A percentile compares a stretch with the other conserved stretches of the same genome.
phyloP scores from a whole-genome alignment of 2,888 invertebrate genomes.

The Troilus luridus region DNA sequence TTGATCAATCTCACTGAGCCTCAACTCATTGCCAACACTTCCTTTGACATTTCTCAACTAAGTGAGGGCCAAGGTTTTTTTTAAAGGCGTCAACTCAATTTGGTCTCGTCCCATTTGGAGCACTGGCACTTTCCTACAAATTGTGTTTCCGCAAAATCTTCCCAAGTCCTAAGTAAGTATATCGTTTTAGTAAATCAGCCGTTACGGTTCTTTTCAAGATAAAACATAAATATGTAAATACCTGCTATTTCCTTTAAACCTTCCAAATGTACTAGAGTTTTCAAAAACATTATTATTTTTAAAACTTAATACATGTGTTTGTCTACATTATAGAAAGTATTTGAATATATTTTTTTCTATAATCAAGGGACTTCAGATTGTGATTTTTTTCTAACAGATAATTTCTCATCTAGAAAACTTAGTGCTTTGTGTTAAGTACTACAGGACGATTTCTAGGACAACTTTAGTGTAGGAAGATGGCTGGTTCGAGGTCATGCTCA shows the following conservation, averaged over 20 bases:
- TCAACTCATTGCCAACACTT: not conserved
- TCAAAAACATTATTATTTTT: too few species aligned
- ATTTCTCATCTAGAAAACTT: too few species aligned
- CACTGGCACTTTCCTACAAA: not conserved
- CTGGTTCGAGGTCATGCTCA: too few species aligned
- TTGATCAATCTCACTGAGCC: not conserved
- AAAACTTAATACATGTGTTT: too few species aligned
- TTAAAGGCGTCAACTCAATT: slow-evolving; percentile 33
- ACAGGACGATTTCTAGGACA: too few species aligned
- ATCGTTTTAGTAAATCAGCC: not conserved
- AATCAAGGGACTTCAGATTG: too few species aligned
- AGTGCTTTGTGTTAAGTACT: too few species aligned
- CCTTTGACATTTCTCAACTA: not conserved
- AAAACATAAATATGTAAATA: not conserved
- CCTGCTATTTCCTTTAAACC: not conserved
- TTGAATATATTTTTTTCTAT: too few species aligned
- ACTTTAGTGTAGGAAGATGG: too few species aligned
- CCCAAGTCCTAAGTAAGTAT: not conserved
- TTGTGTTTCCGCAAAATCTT: slow-evolving; percentile 25
- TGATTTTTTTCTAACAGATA: too few species aligned
- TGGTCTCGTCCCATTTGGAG: slow-evolving; percentile 19
- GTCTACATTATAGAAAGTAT: too few species aligned
- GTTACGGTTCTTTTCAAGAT: not conserved
- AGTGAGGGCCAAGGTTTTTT: not conserved
- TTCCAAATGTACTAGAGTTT: not conserved